A percentile compares a stretch with the other conserved stretches of the same genome.
Conservation (phyloP, 1,140 invertebrate genomes). For the Drosophila pandora region DNA sequence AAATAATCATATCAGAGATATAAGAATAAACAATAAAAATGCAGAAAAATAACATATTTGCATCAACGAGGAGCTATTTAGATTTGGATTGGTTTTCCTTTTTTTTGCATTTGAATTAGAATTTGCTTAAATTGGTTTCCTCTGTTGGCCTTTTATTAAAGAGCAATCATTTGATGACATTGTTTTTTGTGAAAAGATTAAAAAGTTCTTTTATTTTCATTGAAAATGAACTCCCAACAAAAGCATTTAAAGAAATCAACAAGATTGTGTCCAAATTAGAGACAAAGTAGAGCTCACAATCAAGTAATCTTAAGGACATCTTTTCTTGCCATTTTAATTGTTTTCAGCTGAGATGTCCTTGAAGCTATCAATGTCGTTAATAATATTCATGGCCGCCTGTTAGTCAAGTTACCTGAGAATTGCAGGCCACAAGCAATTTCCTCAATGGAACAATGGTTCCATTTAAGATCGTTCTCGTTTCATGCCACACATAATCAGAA, state of each 20-base stretch:
- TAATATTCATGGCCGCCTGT: not conserved
- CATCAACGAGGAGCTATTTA: too few species aligned
- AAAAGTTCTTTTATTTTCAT: too few species aligned
- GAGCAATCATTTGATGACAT: too few species aligned
- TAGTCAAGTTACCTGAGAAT: not conserved
- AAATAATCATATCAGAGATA: too few species aligned
- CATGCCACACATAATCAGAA: conserved; percentile 8
- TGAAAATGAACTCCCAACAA: too few species aligned
- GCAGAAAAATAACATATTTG: too few species aligned
- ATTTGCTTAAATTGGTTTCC: not conserved
- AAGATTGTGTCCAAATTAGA: not conserved
- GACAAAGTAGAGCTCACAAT: not conserved
- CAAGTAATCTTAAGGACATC: not conserved
- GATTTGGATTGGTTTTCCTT: too few species aligned
- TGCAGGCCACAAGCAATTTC: not conserved
- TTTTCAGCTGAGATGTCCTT: not conserved
- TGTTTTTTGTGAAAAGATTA: too few species aligned
- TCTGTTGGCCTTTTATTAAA: not conserved
- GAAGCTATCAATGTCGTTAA: not conserved
- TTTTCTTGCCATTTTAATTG: not conserved
- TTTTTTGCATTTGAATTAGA: too few species aligned
- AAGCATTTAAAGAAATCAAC: not conserved
- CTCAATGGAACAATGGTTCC: conserved; percentile 21
- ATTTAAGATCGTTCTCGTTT: conserved; percentile 16
- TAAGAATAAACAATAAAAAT: too few species aligned